Conservation (phyloP, 2,797 vertebrate species). For the Pachyuromys duprasi region DNA sequence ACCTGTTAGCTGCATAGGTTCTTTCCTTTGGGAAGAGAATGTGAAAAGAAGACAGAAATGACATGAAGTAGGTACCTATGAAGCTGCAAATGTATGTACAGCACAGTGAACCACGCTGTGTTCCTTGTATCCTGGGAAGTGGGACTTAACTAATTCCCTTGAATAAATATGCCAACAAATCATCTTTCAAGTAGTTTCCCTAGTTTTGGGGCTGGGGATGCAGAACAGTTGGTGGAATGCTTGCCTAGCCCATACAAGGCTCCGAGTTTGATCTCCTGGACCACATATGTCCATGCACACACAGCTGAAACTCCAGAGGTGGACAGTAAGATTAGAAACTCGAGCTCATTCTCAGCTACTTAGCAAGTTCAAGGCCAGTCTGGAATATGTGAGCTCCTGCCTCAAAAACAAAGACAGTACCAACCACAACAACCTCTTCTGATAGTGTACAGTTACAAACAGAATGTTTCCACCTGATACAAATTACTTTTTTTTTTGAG, state of each 20-base stretch:
- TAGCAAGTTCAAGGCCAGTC: background rate
- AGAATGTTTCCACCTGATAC: background rate
- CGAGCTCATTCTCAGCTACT: background rate
- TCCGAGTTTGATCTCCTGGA: background rate
- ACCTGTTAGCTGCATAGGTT: background rate
- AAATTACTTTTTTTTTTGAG: background rate
- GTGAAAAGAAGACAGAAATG: background rate
- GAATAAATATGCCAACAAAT: constrained; percentile 3
- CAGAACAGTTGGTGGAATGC: background rate
- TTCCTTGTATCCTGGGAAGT: background rate
- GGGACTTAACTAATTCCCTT: background rate
- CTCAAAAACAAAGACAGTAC: background rate
- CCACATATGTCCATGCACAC: too few relatives aligned
- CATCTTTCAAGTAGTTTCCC: background rate
- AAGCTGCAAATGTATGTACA: background rate
- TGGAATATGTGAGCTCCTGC: background rate
- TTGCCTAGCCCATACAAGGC: background rate
- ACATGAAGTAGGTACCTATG: background rate
- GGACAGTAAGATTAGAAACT: background rate
- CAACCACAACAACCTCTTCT: background rate
- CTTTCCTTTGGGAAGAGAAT: constrained; percentile 24
- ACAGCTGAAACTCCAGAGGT: background rate
- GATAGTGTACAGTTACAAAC: background rate
- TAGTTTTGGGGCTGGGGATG: background rate
- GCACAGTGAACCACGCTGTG: background rate